These are phyloP conservation scores for Leptoteleia sp. DNA, from an alignment of 1,140 invertebrate genomes.

Conservation along the genomic window DNA sequence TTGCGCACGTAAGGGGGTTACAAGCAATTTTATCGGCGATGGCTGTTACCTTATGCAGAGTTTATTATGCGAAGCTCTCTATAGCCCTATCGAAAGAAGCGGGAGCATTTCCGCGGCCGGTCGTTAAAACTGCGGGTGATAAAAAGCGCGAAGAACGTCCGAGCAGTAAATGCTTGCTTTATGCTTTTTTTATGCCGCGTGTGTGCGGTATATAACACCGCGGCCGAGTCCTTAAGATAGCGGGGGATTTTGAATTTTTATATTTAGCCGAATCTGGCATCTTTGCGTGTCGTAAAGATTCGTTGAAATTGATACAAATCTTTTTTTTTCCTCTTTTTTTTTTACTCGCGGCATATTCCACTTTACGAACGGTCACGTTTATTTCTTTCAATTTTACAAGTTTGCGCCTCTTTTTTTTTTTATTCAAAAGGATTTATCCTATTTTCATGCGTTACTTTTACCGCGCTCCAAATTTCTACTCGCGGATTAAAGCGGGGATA, in stretches of 20 bases:
- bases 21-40: slow-evolving; percentile 68
- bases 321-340: too few species aligned
- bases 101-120: slow-evolving; percentile 36
- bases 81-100: slow-evolving; percentile 41
- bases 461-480: too few species aligned
- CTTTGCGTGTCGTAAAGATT: slow-evolving; percentile 49
- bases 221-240: slow-evolving; percentile 34
- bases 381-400: slow-evolving; percentile 33
- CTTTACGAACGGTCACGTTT: slow-evolving; percentile 19
- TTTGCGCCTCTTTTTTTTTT: too few species aligned
- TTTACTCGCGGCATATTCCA: slow-evolving; percentile 13
- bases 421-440: too few species aligned
- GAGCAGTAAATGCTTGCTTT: slow-evolving; percentile 57
- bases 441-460: too few species aligned
- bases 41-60: slow-evolving; percentile 50
- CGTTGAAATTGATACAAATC: slow-evolving; percentile 55
- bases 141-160: slow-evolving; percentile 58
- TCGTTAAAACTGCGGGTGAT: slow-evolving; percentile 62
- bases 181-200: slow-evolving; percentile 55
- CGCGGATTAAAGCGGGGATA: too few species aligned
- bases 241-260: slow-evolving; percentile 54
- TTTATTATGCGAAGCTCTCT: slow-evolving; percentile 54
- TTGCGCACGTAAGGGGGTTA: slow-evolving; percentile 61
- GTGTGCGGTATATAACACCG: slow-evolving; percentile 37
- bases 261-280: slow-evolving; percentile 41